Base-by-base conservation (phyloP, 2,888 invertebrate species). In the Eilema caniola region DNA sequence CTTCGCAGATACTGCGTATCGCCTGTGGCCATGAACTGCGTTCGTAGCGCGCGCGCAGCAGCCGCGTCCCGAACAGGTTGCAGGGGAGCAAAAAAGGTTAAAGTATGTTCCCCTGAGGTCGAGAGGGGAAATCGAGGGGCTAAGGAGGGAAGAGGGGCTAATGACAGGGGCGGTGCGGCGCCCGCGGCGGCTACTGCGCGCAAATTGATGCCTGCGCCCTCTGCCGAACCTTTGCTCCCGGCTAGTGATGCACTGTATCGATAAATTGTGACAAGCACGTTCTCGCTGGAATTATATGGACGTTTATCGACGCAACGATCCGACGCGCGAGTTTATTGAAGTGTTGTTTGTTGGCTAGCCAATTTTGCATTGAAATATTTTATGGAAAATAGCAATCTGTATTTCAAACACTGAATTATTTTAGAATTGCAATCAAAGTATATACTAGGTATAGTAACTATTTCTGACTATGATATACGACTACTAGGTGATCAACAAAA, bases 201-300 rank as follows among this genome's bases (percentile, higher is more conserved):
- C 93, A 95, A 95, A 95, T 95, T 95, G 95, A 94, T 95, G 95
- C 93, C 89, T 93, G 93, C 92, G 92, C 93, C 94, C 94, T 91
- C 90, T 88, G 86, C 85, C 87, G 91, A 92, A 94, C 95, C 95
- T 94, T 93, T 93, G 93, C 94, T 94, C 94, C 93, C 93, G 93
- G 93, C 93, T 90, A 95, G 95, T 93, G 95, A 94, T 94, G 95
- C 87, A 87, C 89, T 82, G 78, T 76, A 80, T 90, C 92, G 94
- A 93, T 93, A 93, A 93, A 92, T 88, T 91, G 90, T 89, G 90
- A 91, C 90, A 89, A 88, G 83, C 86, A 88, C 89, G 87, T 88
- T 89, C 85, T 88, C 86, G 79, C 80, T 77, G 81, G 80, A 77
- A 81, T 78, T 73, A 83, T 86, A 87, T 85, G 82, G 82, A 75